Percentiles rank a stretch among this genome's conserved stretches.
Evolutionary conservation across 2,888 invertebrate genomes (phyloP).

Genomic region (Monopis laevigella): DNA sequence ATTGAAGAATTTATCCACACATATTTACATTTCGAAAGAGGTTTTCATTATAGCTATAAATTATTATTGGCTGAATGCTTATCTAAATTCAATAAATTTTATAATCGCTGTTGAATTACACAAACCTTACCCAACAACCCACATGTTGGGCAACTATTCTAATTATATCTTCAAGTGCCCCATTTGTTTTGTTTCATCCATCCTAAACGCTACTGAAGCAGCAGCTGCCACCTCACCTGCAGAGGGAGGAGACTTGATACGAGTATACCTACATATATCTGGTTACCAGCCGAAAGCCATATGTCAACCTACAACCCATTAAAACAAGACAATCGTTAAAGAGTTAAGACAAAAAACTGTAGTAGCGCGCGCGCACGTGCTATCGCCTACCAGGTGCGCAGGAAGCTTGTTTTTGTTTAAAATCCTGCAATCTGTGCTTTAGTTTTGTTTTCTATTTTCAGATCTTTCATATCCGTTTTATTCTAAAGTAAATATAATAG

Average conservation of each 20-base stretch:
- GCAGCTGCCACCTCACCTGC: conserved; percentile 4
- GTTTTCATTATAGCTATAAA: too few species aligned
- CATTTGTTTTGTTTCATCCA: too few species aligned
- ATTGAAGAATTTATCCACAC: too few species aligned
- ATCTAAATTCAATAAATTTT: too few species aligned
- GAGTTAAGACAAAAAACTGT: conserved; percentile 9
- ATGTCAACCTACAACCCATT: conserved; percentile 5
- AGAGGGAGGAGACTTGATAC: conserved; percentile 2
- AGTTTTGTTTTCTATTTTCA: neutral
- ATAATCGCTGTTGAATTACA: too few species aligned
- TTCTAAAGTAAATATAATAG: too few species aligned
- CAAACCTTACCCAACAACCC: conserved; percentile 4
- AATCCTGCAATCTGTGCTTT: neutral
- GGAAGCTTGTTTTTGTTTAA: conserved; percentile 2
- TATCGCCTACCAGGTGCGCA: conserved; percentile 7
- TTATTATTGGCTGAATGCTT: too few species aligned
- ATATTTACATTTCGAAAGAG: too few species aligned
- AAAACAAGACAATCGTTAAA: conserved; percentile 4
- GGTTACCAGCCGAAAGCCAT: conserved; percentile 5
- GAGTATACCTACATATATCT: neutral
- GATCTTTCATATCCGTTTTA: conserved; percentile 4
- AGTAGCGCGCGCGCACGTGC: conserved; percentile 7
- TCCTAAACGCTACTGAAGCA: neutral
- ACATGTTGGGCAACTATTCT: neutral
- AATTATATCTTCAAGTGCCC: neutral